These are phyloP conservation scores for Caerostris extrusa DNA, from an alignment of 1,140 invertebrate genomes.

Conservation along the genomic window DNA sequence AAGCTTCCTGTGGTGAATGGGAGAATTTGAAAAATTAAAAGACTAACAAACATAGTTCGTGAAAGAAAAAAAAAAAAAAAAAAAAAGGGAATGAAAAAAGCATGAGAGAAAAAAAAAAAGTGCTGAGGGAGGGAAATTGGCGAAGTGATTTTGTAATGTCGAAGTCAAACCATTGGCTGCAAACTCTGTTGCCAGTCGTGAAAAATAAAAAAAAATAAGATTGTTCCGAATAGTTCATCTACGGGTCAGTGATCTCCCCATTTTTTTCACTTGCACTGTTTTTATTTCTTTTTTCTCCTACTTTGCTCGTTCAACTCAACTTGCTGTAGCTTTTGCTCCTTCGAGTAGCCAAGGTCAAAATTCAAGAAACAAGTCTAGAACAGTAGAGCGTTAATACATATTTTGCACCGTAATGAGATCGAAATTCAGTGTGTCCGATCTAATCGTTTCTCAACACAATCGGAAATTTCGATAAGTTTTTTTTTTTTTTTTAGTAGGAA, in stretches of 20 bases:
- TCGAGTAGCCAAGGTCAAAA: slow-evolving; percentile 50
- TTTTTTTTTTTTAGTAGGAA: not conserved
- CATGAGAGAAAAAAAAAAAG: not conserved
- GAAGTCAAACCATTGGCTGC: slow-evolving; percentile 17
- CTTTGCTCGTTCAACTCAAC: not conserved
- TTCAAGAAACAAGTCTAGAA: not conserved
- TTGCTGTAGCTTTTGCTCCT: not conserved
- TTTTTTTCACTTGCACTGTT: slow-evolving; percentile 9
- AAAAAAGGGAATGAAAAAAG: not conserved
- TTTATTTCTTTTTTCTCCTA: not conserved
- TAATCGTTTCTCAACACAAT: not conserved
- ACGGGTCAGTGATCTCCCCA: slow-evolving; percentile 32
- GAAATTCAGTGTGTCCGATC: not conserved
- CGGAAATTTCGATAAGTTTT: not conserved
- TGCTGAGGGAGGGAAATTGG: not conserved
- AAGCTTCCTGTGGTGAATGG: not conserved
- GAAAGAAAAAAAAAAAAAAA: not conserved
- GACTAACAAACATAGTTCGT: not conserved
- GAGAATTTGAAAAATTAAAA: not conserved
- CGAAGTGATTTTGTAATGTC: slow-evolving; percentile 26
- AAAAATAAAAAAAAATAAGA: not conserved
- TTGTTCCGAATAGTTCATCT: slow-evolving; percentile 48
- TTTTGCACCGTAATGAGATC: not conserved
- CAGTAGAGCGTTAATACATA: not conserved
- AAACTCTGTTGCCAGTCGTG: not conserved